A percentile compares a stretch with the other conserved stretches of the same genome.
Conservation (phyloP, 2,888 invertebrate genomes). For the Machimus atricapillus region DNA sequence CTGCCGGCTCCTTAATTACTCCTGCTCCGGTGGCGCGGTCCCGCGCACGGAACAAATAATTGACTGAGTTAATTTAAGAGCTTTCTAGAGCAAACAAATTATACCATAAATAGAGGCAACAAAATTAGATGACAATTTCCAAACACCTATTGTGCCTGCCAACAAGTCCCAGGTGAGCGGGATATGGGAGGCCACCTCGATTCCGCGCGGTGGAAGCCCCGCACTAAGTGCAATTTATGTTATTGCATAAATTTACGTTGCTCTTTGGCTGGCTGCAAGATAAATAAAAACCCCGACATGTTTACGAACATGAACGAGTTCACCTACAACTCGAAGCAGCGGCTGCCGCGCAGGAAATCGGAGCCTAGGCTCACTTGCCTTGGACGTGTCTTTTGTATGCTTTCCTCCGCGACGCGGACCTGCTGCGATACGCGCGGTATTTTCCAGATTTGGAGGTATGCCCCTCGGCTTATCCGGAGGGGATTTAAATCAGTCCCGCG, state of each 20-base stretch:
- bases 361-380: not conserved
- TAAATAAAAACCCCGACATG: slow-evolving; percentile 25
- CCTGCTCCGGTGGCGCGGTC: not conserved
- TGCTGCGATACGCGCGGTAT: not conserved
- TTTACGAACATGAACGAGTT: slow-evolving; percentile 18
- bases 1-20: not conserved
- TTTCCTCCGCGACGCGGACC: not conserved
- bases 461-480: not conserved
- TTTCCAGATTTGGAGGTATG: not conserved
- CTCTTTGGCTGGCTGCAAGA: not conserved
- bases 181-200: not conserved
- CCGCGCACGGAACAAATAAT: not conserved
- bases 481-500: not conserved
- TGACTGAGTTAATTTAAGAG: slow-evolving; percentile 27
- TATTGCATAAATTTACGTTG: slow-evolving; percentile 35
- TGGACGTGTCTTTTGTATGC: not conserved
- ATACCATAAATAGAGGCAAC: slow-evolving; percentile 33
- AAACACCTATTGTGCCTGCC: slow-evolving; percentile 35
- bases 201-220: not conserved
- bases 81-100: slow-evolving; percentile 32
- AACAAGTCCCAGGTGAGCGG: not conserved
- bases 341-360: not conserved
- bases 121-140: slow-evolving; percentile 33
- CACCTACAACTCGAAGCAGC: not conserved
- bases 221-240: slow-evolving; percentile 32